Percentiles rank a stretch among this genome's conserved stretches.
Conservation (phyloP, 2,797 vertebrate species). For the Sebastes goodei region DNA sequence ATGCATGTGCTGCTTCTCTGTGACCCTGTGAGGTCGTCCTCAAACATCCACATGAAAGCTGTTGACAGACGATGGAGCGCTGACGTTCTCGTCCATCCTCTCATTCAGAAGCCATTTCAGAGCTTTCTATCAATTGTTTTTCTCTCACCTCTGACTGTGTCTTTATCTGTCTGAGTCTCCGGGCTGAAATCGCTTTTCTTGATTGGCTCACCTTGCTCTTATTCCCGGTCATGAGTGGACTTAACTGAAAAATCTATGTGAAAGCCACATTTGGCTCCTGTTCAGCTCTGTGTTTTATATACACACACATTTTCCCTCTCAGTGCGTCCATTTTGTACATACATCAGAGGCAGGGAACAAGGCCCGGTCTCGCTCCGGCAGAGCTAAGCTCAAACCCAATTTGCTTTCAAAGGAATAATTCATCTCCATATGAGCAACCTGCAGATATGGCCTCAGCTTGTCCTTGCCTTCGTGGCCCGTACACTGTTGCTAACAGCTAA, state of each 20-base stretch:
- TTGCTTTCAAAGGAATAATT: slow-evolving; percentile 65
- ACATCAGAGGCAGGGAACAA: slow-evolving; percentile 34
- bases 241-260: neutral
- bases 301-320: neutral
- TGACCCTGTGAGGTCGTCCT: slow-evolving; percentile 17
- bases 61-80: slow-evolving; percentile 7
- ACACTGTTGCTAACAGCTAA: neutral
- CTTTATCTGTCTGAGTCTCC: neutral
- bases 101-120: slow-evolving; percentile 2
- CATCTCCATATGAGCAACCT: slow-evolving; percentile 39
- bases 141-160: neutral
- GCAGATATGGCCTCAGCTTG: slow-evolving; percentile 34
- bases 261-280: neutral
- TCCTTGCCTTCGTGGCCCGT: slow-evolving; percentile 30
- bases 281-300: slow-evolving; percentile 14
- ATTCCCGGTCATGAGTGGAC: neutral
- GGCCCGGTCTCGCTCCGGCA: slow-evolving; percentile 36
- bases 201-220: neutral
- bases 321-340: slow-evolving; percentile 19
- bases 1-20: neutral
- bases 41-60: slow-evolving; percentile 8
- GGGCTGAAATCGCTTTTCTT: neutral
- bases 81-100: neutral
- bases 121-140: slow-evolving; percentile 10
- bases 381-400: slow-evolving; percentile 64